phyloP scores from a whole-genome alignment of 2,888 invertebrate species.

The Xestia ashworthii region DNA sequence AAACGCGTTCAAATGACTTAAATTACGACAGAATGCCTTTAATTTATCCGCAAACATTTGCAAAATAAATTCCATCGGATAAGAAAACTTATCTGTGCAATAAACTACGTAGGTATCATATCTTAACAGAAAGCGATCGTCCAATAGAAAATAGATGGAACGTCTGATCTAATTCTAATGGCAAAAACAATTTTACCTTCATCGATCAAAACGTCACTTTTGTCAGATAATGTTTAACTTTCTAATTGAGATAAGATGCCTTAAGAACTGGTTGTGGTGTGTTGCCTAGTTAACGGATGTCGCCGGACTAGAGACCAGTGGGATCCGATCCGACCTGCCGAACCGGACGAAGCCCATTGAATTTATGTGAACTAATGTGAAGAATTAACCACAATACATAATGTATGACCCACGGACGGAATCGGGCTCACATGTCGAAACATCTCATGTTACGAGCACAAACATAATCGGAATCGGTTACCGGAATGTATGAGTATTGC shows the following conservation, averaged over 20 bases:
- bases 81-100: slow-evolving; percentile 28
- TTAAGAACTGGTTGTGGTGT: slow-evolving; percentile 71
- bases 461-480: slow-evolving; percentile 67
- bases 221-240: slow-evolving; percentile 78
- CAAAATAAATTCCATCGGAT: slow-evolving; percentile 34
- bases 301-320: slow-evolving; percentile 56
- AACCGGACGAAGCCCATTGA: slow-evolving; percentile 71
- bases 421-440: slow-evolving; percentile 68
- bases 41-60: slow-evolving; percentile 16
- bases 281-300: slow-evolving; percentile 73
- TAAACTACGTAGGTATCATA: slow-evolving; percentile 36
- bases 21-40: slow-evolving; percentile 19
- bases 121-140: slow-evolving; percentile 44
- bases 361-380: slow-evolving; percentile 75
- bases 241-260: slow-evolving; percentile 80
- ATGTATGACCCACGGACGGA: slow-evolving; percentile 62
- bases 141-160: slow-evolving; percentile 45
- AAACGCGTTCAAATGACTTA: slow-evolving; percentile 8
- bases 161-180: slow-evolving; percentile 63
- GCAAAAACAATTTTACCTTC: slow-evolving; percentile 69
- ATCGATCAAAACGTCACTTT: slow-evolving; percentile 78
- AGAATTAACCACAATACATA: slow-evolving; percentile 71
- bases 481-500: slow-evolving; percentile 64
- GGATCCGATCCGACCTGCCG: slow-evolving; percentile 39
- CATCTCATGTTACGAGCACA: slow-evolving; percentile 69